A percentile compares a stretch with the other conserved stretches of the same genome.
Evolutionary conservation across 2,113 vertebrate genomes (phyloP).

Genomic region (Atlantisia rogersi): DNA sequence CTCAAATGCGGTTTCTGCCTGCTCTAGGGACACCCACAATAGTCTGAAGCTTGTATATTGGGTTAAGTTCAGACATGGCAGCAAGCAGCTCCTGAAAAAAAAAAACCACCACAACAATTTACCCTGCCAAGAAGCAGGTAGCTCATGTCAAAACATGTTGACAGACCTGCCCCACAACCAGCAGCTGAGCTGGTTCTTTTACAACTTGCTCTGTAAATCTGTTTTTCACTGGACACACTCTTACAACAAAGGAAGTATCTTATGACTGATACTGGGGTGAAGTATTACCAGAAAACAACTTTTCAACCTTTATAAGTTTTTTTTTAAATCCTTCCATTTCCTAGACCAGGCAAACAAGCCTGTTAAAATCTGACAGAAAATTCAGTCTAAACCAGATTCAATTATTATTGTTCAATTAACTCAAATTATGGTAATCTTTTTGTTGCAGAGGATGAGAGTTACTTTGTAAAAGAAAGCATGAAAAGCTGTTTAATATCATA

Average conservation of each 20-base stretch:
- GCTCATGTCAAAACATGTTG: not conserved
- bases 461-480: not conserved
- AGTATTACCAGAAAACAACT: not conserved
- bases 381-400: not conserved
- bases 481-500: not conserved
- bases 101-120: not conserved
- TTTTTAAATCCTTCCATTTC: not conserved
- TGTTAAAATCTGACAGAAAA: not conserved
- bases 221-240: not conserved
- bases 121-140: not conserved
- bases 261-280: not conserved
- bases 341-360: not conserved
- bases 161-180: not conserved
- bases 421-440: not conserved
- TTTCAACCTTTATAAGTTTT: not conserved
- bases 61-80: not conserved
- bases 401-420: not conserved
- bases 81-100: not conserved
- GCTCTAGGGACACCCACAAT: not conserved
- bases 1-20: not conserved
- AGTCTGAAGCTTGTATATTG: not conserved
- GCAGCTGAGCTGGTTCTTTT: not conserved
- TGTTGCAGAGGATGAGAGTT: not conserved
- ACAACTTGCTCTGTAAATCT: not conserved
- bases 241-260: not conserved